These are phyloP conservation scores for Whitmania pigra DNA, from an alignment of 1,140 invertebrate species.

Conservation along the genomic window DNA sequence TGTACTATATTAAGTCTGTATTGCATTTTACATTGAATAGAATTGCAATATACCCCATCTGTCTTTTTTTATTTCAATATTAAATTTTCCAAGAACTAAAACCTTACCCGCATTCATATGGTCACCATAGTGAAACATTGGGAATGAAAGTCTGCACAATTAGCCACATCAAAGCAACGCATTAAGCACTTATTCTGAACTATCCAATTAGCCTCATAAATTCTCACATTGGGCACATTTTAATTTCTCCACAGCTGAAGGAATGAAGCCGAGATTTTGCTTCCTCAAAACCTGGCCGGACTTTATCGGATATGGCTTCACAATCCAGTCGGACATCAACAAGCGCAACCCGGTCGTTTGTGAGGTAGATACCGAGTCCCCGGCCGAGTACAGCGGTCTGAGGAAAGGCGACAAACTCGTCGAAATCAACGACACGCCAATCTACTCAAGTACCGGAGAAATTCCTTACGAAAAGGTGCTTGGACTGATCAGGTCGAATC, in stretches of 20 bases:
- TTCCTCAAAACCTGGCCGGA: conserved; percentile 56
- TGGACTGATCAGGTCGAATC: not conserved
- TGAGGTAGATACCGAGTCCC: conserved; percentile 77
- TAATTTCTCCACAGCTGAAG: not conserved
- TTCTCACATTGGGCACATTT: not conserved
- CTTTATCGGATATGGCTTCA: conserved; percentile 91
- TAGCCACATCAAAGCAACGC: not conserved
- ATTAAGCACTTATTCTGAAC: not conserved
- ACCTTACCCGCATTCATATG: not conserved
- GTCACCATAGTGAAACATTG: not conserved
- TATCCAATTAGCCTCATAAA: not conserved
- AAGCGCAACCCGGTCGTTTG: conserved; percentile 84
- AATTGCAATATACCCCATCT: too few species aligned
- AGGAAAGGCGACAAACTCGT: conserved; percentile 74
- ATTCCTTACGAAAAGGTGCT: not conserved
- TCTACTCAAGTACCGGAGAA: conserved; percentile 47
- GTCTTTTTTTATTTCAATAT: not conserved
- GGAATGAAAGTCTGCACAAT: not conserved
- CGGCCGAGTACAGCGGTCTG: conserved; percentile 71
- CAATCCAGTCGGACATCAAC: conserved; percentile 81
- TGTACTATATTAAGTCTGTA: too few species aligned
- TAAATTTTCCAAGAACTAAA: not conserved
- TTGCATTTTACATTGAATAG: too few species aligned
- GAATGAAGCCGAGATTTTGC: conserved; percentile 21
- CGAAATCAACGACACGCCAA: conserved; percentile 47